Evolutionary conservation across 1,140 invertebrate species (phyloP), one percentile per base, ranked within the genome.

Genomic region (Aphidius gifuensis): DNA sequence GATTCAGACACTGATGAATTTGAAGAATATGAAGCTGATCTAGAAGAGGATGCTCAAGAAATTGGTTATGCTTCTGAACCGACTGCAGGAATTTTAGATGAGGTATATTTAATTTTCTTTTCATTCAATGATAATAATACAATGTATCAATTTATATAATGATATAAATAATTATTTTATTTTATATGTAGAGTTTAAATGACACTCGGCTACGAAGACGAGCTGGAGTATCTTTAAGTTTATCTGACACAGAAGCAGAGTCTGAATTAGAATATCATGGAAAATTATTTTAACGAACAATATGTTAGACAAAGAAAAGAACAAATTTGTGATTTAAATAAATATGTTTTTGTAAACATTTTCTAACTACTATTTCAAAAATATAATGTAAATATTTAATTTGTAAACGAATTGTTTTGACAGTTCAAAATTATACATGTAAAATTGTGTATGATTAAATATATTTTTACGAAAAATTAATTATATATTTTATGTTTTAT

Each of bases 1-100:
- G 77, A 79, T 68, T 77, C 75, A 9, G 80, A 81, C 53, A 80
- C 77, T 0, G 78, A 80, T 23, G 82, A 82, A 57, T 66, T 80
- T 50, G 83, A 84, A 48, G 83, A 84, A 62, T 83, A 83, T 53
- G 82, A 83, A 63, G 83, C 77, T n/a, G 83, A 85, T 64, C 50
- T 81, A 5, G 83, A 85, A 70, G 86, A 92, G 65, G 90, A 91
- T 66, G 86, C 85, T 49, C 86, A 92, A 70, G 89, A 88, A 75
- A 88, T 89, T 69, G 92, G 92, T 21, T 94, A 94, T 76, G 91
- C 88, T 8, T 93, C 91, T 1, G 92, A 94, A 80, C 92, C 92
- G 51, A 88, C 86, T 50, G 81, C 80, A 62, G 82, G 82, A 59
- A 81, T 85, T 74, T 75, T 82, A 59, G 81, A 84, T 68, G 71